A percentile compares a stretch with the other conserved stretches of the same genome.
These are phyloP conservation scores for Formica selysi DNA, from an alignment of 1,140 invertebrate genomes.

Conservation along the genomic window DNA sequence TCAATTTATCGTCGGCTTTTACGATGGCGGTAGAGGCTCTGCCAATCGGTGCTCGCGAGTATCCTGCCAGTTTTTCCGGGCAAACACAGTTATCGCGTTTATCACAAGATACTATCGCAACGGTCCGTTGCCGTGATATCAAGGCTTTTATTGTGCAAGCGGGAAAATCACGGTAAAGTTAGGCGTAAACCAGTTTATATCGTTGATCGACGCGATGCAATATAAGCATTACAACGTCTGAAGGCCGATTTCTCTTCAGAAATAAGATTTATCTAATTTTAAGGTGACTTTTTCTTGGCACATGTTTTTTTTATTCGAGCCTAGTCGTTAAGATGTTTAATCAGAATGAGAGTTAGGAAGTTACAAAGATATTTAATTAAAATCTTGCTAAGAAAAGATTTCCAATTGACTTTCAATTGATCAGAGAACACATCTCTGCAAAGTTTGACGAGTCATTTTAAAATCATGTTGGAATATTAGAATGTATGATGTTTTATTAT, in stretches of 20 bases:
- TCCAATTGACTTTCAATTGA: neutral
- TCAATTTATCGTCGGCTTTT: slow-evolving; percentile 34
- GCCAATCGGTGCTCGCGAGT: slow-evolving; percentile 3
- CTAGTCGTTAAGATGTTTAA: neutral
- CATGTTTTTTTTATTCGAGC: neutral
- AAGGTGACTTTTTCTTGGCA: neutral
- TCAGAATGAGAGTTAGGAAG: neutral
- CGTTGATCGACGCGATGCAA: neutral
- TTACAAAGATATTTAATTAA: neutral
- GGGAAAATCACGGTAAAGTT: slow-evolving; percentile 29
- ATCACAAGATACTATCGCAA: slow-evolving; percentile 29
- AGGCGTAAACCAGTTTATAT: neutral
- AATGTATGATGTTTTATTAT: neutral
- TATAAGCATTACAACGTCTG: neutral
- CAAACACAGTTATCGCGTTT: slow-evolving; percentile 55
- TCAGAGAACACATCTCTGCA: neutral
- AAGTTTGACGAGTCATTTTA: slow-evolving; percentile 9
- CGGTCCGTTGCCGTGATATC: neutral
- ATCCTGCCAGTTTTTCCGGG: slow-evolving; percentile 39
- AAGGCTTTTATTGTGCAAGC: neutral
- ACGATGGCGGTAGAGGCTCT: neutral
- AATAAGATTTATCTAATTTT: neutral
- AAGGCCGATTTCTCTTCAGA: neutral
- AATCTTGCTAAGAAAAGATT: neutral
- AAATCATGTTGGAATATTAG: neutral